These are phyloP conservation scores for Epirrita christyi DNA, from an alignment of 2,888 invertebrate genomes.

Conservation along the genomic window DNA sequence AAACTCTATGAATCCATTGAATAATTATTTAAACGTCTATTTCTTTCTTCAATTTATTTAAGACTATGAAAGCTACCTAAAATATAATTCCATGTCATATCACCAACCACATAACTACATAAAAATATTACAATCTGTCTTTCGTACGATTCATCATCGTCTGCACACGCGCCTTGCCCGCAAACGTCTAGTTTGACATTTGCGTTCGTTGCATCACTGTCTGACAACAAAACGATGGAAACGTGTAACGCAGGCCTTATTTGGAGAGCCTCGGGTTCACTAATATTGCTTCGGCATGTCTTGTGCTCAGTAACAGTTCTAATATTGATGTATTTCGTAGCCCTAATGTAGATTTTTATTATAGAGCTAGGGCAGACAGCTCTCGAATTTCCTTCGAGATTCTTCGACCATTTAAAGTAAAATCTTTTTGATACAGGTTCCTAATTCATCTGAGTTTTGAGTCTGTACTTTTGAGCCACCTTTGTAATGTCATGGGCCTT, in stretches of 20 bases:
- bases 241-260: constrained; percentile 56
- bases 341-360: not conserved
- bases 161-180: constrained; percentile 48
- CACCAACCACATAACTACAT: constrained; percentile 21
- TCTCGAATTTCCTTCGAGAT: too few species aligned
- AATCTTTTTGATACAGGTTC: too few species aligned
- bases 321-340: constrained; percentile 11
- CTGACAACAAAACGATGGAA: constrained; percentile 63
- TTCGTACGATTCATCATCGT: constrained; percentile 56
- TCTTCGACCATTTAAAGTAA: too few species aligned
- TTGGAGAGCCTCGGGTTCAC: constrained; percentile 41
- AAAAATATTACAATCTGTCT: constrained; percentile 37
- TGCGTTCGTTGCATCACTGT: constrained; percentile 57
- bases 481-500: too few species aligned
- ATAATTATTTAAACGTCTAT: too few species aligned
- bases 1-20: too few species aligned
- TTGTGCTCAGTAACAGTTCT: constrained; percentile 8
- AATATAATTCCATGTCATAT: constrained; percentile 15
- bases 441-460: too few species aligned
- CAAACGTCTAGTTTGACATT: constrained; percentile 61
- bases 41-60: not conserved
- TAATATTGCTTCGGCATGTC: constrained; percentile 19
- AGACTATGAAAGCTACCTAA: not conserved
- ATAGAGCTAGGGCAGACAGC: too few species aligned
- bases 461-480: too few species aligned